These are phyloP conservation scores for Patella ulyssiponensis DNA, from an alignment of 2,888 invertebrate genomes.

Conservation along the genomic window DNA sequence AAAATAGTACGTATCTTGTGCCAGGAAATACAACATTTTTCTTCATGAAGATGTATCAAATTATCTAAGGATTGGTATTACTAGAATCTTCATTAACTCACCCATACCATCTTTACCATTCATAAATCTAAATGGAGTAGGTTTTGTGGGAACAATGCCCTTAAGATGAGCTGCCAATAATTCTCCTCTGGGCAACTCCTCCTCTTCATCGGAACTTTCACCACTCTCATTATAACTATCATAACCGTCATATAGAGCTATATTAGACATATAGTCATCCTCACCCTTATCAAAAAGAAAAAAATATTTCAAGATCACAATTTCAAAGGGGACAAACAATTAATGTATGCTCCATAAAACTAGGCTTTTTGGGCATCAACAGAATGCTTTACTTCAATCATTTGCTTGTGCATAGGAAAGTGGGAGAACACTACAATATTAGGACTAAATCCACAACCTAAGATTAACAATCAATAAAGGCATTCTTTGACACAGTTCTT, in stretches of 20 bases:
- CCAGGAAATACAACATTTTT: too few relatives aligned
- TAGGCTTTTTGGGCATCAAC: too few relatives aligned
- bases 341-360: not conserved
- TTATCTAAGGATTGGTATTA: too few relatives aligned
- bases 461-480: too few relatives aligned
- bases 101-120: constrained; percentile 69
- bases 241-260: constrained; percentile 56
- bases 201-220: constrained; percentile 51
- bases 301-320: constrained; percentile 7
- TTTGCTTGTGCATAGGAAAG: too few relatives aligned
- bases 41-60: too few relatives aligned
- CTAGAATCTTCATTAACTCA: constrained; percentile 31
- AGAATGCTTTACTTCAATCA: too few relatives aligned
- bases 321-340: not conserved
- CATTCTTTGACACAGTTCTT: too few relatives aligned
- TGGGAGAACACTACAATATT: too few relatives aligned
- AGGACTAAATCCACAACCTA: too few relatives aligned
- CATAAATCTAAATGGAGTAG: constrained; percentile 58
- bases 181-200: constrained; percentile 38
- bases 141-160: not conserved
- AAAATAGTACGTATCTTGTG: too few relatives aligned
- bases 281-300: constrained; percentile 75
- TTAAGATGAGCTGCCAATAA: constrained; percentile 29
- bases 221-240: constrained; percentile 61
- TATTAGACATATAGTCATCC: constrained; percentile 45